phyloP scores from a whole-genome alignment of 2,113 vertebrate species.

The Lathamus discolor region DNA sequence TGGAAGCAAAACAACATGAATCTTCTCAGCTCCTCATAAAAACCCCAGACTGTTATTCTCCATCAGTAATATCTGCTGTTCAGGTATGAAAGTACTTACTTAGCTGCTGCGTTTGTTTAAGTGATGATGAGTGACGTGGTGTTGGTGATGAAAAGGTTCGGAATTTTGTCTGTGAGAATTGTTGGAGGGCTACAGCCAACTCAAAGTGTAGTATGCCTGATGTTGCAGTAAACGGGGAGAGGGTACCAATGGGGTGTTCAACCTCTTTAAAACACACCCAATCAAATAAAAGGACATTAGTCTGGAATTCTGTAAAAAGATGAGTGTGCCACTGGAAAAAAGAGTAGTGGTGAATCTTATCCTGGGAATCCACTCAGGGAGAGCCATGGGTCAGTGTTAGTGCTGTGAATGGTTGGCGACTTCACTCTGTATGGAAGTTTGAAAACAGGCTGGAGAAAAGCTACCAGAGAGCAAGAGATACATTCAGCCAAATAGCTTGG shows the following conservation, averaged over 20 bases:
- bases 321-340: neutral
- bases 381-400: neutral
- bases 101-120: neutral
- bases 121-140: fast-evolving
- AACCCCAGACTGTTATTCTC: neutral
- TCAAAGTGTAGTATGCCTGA: neutral
- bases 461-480: neutral
- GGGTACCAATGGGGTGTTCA: fast-evolving
- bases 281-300: neutral
- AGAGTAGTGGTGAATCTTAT: neutral
- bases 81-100: neutral
- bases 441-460: neutral
- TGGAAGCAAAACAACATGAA: neutral
- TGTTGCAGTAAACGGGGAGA: neutral
- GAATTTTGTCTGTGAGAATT: neutral
- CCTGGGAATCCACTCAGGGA: neutral
- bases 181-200: neutral
- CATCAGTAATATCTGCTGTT: neutral
- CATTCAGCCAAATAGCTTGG: neutral
- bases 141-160: neutral
- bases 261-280: neutral
- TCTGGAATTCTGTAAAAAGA: neutral
- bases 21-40: neutral
- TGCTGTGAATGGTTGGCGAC: neutral
- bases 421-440: neutral